Percentiles rank a stretch among this genome's conserved stretches.
Conservation (phyloP, 2,113 vertebrate genomes). For the Mobula birostris region DNA sequence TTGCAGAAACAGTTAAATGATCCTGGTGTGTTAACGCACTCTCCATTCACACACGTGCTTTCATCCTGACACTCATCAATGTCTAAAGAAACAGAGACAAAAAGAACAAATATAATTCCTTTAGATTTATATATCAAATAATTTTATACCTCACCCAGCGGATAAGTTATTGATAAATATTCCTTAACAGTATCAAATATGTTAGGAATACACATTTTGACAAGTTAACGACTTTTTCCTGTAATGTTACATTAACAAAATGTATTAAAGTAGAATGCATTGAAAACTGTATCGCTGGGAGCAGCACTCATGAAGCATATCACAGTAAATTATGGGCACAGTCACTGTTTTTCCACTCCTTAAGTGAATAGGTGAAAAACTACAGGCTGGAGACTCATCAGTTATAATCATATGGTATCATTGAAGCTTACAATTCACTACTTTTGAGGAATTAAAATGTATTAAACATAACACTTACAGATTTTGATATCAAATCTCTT, state of each 20-base stretch:
- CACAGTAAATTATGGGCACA: not conserved
- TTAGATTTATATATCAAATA: not conserved
- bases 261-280: not conserved
- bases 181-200: not conserved
- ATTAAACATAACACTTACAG: not conserved
- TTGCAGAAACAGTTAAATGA: conserved; percentile 68
- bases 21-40: conserved; percentile 60
- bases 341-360: not conserved
- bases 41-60: conserved; percentile 53
- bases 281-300: not conserved
- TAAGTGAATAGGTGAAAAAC: not conserved
- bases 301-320: not conserved
- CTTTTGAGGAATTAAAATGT: not conserved
- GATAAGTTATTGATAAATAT: not conserved
- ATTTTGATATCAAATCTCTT: not conserved
- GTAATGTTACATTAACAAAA: not conserved
- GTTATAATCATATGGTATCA: not conserved
- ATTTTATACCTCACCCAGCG: not conserved
- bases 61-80: conserved; percentile 57
- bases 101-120: not conserved
- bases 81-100: conserved; percentile 47
- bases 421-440: not conserved
- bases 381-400: not conserved
- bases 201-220: not conserved
- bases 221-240: not conserved